Evolutionary conservation across 1,140 invertebrate species (phyloP).

Genomic region (Pogonus chalceus): DNA sequence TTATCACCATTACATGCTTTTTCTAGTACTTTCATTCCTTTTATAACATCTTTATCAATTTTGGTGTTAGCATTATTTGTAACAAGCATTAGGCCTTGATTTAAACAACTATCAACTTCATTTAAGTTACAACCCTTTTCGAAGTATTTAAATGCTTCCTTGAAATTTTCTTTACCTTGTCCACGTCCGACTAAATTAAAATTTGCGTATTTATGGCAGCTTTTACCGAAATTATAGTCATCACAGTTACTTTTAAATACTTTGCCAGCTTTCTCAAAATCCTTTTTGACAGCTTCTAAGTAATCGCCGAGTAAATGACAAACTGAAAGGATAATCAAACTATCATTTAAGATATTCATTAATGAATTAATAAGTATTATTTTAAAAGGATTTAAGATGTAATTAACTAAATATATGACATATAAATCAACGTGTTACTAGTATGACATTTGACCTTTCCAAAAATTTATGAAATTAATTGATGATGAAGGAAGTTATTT

Average conservation of each 20-base stretch:
- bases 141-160: conserved; percentile 52
- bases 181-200: conserved; percentile 56
- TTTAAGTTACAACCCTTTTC: conserved; percentile 65
- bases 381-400: too few relatives aligned
- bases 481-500: too few relatives aligned
- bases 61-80: conserved; percentile 39
- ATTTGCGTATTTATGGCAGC: conserved; percentile 76
- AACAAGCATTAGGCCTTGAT: conserved; percentile 60
- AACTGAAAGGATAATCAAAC: too few relatives aligned
- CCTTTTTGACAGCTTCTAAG: conserved; percentile 68
- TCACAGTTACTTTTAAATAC: conserved; percentile 80
- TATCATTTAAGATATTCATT: too few relatives aligned
- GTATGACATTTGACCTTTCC: too few relatives aligned
- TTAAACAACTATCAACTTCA: conserved; percentile 59
- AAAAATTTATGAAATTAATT: too few relatives aligned
- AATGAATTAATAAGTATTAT: too few relatives aligned
- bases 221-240: conserved; percentile 65
- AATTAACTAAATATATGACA: too few relatives aligned
- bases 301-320: conserved; percentile 86
- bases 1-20: conserved; percentile 60
- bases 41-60: conserved; percentile 38
- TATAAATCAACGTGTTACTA: too few relatives aligned
- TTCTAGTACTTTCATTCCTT: conserved; percentile 55
- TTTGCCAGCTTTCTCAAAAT: conserved; percentile 63
- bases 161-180: conserved; percentile 40